These are phyloP conservation scores for Julus scanicus DNA, from an alignment of 2,888 invertebrate genomes.

Conservation along the genomic window DNA sequence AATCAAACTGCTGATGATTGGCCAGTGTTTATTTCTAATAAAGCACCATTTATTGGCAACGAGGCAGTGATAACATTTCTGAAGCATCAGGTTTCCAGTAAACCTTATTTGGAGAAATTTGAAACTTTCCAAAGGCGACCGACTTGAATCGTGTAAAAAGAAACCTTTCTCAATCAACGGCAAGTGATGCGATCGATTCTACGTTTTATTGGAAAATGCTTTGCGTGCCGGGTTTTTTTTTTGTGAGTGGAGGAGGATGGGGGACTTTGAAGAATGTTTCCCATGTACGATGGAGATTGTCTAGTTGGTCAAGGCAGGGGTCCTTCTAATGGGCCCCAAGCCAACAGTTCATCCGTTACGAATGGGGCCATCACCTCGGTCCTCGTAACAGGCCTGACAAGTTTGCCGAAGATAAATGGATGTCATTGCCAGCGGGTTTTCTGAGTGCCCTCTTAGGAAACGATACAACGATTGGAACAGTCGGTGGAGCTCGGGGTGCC, in stretches of 20 bases:
- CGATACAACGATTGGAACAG: neutral
- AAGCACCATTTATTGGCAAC: too few relatives aligned
- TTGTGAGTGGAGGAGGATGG: too few relatives aligned
- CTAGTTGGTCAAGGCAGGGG: constrained; percentile 7
- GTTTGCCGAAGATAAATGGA: neutral
- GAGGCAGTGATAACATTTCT: neutral
- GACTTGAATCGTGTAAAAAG: neutral
- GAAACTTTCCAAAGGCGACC: neutral
- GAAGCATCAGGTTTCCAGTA: neutral
- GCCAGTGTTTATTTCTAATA: too few relatives aligned
- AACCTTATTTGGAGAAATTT: neutral
- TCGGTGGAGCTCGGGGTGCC: neutral
- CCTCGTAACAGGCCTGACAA: neutral
- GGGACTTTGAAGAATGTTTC: constrained; percentile 32
- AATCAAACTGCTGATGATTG: too few relatives aligned
- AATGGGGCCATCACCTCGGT: constrained; percentile 21
- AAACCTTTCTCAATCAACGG: neutral
- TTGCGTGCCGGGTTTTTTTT: constrained; percentile 12
- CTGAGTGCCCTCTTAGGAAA: constrained; percentile 18
- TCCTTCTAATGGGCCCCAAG: constrained; percentile 34
- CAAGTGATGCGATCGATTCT: neutral
- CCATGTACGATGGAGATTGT: neutral
- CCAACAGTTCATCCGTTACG: constrained; percentile 40
- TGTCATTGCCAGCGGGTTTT: neutral
- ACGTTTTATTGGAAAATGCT: constrained; percentile 14